These are phyloP conservation scores for Apotomis capreana DNA, from an alignment of 2,888 invertebrate genomes.

Conservation along the genomic window DNA sequence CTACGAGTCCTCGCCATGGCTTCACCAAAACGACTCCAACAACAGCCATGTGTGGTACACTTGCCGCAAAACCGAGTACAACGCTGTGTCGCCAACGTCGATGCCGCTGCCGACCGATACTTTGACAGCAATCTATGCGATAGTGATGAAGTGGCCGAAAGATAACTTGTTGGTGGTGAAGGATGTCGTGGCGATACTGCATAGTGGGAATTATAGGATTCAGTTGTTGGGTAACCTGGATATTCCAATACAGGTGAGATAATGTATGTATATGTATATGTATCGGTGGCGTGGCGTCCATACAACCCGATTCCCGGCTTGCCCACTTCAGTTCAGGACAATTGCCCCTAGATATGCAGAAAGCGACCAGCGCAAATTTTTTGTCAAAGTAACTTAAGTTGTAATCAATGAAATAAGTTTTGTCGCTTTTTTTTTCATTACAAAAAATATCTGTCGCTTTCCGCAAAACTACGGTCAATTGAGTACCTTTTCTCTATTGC, in stretches of 20 bases:
- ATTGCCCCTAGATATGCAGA: too few species aligned
- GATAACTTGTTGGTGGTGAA: conserved; percentile 73
- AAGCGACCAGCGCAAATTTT: too few species aligned
- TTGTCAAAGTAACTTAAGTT: too few species aligned
- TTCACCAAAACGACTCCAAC: conserved; percentile 90
- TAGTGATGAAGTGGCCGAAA: conserved; percentile 85
- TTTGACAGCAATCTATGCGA: conserved; percentile 80
- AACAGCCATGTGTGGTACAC: conserved; percentile 87
- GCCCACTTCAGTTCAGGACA: too few species aligned
- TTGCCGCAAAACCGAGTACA: conserved; percentile 38
- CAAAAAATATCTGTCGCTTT: too few species aligned
- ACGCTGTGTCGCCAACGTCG: conserved; percentile 33
- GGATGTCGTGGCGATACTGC: conserved; percentile 64
- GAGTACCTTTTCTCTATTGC: too few species aligned
- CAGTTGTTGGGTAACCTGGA: conserved; percentile 79
- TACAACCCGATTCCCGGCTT: too few species aligned
- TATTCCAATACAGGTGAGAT: conserved; percentile 51
- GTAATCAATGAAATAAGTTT: too few species aligned
- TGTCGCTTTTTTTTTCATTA: too few species aligned
- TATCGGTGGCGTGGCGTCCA: too few species aligned
- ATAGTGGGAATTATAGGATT: conserved; percentile 61
- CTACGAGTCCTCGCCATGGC: conserved; percentile 91
- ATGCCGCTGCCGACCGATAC: conserved; percentile 41
- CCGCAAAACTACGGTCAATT: too few species aligned
- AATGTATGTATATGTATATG: too few species aligned